Percentiles rank a stretch among this genome's conserved stretches.
These are phyloP conservation scores for Heliconius eleuchia DNA, from an alignment of 1,140 invertebrate genomes.

Conservation along the genomic window DNA sequence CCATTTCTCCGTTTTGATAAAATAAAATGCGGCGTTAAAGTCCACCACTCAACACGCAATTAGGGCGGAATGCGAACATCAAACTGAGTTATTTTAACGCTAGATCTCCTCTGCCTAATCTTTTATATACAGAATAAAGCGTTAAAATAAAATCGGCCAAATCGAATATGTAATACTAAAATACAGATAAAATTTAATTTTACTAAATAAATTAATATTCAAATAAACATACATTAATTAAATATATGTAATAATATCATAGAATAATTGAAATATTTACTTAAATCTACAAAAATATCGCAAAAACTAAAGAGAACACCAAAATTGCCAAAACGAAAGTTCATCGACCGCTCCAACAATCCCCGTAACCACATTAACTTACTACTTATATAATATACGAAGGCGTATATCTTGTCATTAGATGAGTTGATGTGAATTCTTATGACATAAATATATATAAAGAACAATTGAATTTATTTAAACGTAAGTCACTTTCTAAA, in stretches of 20 bases:
- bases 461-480: constrained; percentile 1
- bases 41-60: too few relatives aligned
- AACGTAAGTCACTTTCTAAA: background rate
- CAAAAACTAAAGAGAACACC: constrained; percentile 45
- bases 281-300: constrained; percentile 34
- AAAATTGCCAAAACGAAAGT: constrained; percentile 57
- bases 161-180: too few relatives aligned
- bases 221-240: too few relatives aligned
- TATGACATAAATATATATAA: background rate
- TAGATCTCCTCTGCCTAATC: too few relatives aligned
- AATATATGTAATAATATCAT: background rate
- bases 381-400: constrained; percentile 52
- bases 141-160: too few relatives aligned
- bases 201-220: too few relatives aligned
- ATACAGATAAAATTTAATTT: too few relatives aligned
- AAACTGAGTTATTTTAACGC: too few relatives aligned
- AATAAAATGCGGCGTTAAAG: too few relatives aligned
- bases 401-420: constrained; percentile 9
- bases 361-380: constrained; percentile 47
- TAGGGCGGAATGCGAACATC: too few relatives aligned
- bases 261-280: background rate
- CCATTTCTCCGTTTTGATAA: too few relatives aligned
- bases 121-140: too few relatives aligned
- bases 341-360: constrained; percentile 55
- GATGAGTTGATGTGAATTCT: background rate